phyloP scores from a whole-genome alignment of 2,113 vertebrate genomes.

The human (Homo sapiens) region DNA sequence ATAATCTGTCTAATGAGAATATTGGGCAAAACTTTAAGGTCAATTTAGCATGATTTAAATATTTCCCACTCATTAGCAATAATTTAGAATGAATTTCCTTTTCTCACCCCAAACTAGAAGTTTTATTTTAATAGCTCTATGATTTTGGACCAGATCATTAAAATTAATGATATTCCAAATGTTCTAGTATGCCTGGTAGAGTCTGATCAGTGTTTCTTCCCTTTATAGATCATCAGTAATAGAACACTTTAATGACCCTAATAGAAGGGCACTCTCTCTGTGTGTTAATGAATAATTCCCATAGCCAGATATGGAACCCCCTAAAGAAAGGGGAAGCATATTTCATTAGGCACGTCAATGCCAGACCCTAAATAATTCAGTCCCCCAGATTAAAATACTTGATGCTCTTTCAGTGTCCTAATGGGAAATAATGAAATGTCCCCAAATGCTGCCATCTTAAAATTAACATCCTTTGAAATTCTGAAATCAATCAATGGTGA shows the following conservation, averaged over 20 bases:
- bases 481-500: slow-evolving; percentile 65
- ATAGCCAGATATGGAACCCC: slow-evolving; percentile 82
- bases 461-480: slow-evolving; percentile 64
- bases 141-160: slow-evolving; percentile 82
- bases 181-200: slow-evolving; percentile 76
- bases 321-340: slow-evolving; percentile 80
- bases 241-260: slow-evolving; percentile 85
- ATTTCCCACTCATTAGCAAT: slow-evolving; percentile 79
- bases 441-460: slow-evolving; percentile 53
- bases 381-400: slow-evolving; percentile 77
- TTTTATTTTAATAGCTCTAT: slow-evolving; percentile 81
- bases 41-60: slow-evolving; percentile 79
- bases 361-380: slow-evolving; percentile 86
- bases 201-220: slow-evolving; percentile 79
- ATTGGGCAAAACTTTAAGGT: slow-evolving; percentile 58
- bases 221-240: slow-evolving; percentile 86
- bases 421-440: slow-evolving; percentile 78
- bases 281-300: slow-evolving; percentile 78
- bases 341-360: slow-evolving; percentile 78
- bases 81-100: slow-evolving; percentile 71
- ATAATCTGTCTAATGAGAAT: not conserved
- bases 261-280: slow-evolving; percentile 8
- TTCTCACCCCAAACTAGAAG: slow-evolving; percentile 63
- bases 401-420: slow-evolving; percentile 73
- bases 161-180: slow-evolving; percentile 84